These are phyloP conservation scores for Octopus sinensis DNA, from an alignment of 1,140 invertebrate species.

Conservation along the genomic window DNA sequence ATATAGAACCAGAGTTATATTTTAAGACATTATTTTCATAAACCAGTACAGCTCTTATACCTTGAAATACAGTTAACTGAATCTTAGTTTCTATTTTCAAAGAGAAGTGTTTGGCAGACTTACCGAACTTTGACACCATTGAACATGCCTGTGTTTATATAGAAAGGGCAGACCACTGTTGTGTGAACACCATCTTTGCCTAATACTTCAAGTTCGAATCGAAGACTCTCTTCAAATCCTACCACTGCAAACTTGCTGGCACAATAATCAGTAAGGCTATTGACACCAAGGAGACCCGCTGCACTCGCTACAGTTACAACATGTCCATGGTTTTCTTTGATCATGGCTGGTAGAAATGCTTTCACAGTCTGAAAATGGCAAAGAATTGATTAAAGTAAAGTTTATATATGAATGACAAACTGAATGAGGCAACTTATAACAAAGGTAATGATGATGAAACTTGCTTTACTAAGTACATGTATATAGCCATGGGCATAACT, in stretches of 20 bases:
- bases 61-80: too few relatives aligned
- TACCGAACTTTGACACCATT: constrained; percentile 80
- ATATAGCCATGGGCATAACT: too few relatives aligned
- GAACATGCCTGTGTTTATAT: constrained; percentile 95
- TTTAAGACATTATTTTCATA: too few relatives aligned
- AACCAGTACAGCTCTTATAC: too few relatives aligned
- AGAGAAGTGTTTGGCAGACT: constrained; percentile 28
- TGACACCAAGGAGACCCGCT: constrained; percentile 67
- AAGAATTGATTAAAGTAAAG: constrained; percentile 9
- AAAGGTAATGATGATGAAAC: too few relatives aligned
- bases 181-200: constrained; percentile 70
- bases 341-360: constrained; percentile 78
- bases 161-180: constrained; percentile 89
- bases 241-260: constrained; percentile 90
- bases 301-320: constrained; percentile 92
- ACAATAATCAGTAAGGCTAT: constrained; percentile 88
- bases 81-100: too few relatives aligned
- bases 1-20: too few relatives aligned
- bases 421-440: too few relatives aligned
- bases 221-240: constrained; percentile 78
- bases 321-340: constrained; percentile 78
- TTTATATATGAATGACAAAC: not conserved
- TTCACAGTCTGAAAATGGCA: constrained; percentile 61
- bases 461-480: too few relatives aligned
- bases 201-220: constrained; percentile 41